phyloP scores from a whole-genome alignment of 2,113 vertebrate species.

The Fukomys damarensis region DNA sequence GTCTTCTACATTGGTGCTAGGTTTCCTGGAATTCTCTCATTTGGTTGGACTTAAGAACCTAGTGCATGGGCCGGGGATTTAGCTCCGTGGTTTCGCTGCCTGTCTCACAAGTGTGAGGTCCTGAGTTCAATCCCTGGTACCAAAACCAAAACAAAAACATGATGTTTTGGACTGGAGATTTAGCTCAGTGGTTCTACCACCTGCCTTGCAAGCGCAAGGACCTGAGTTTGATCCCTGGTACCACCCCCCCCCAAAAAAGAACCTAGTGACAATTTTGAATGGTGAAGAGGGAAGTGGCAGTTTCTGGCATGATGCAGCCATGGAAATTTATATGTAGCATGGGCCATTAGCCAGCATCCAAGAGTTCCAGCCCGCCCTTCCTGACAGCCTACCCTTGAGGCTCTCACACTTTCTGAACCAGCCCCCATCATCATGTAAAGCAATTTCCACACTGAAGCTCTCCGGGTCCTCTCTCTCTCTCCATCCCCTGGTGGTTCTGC shows the following conservation, averaged over 20 bases:
- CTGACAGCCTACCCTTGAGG: not conserved
- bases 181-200: no score
- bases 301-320: not conserved
- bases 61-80: no score
- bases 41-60: not conserved
- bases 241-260: no score
- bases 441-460: not conserved
- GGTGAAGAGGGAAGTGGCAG: not conserved
- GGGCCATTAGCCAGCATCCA: not conserved
- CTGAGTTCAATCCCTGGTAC: no score
- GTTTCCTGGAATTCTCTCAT: slow-evolving; percentile 1
- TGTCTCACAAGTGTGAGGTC: no score
- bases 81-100: no score
- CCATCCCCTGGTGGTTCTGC: not conserved
- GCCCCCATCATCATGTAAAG: not conserved
- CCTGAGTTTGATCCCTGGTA: no score
- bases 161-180: no score
- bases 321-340: not conserved
- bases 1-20: not conserved
- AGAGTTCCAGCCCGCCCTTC: not conserved
- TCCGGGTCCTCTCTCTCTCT: not conserved
- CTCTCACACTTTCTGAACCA: not conserved
- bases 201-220: no score
- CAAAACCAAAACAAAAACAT: no score
- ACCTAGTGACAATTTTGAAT: not conserved